phyloP scores from a whole-genome alignment of 2,888 invertebrate species.

The Ophion obscuratus region DNA sequence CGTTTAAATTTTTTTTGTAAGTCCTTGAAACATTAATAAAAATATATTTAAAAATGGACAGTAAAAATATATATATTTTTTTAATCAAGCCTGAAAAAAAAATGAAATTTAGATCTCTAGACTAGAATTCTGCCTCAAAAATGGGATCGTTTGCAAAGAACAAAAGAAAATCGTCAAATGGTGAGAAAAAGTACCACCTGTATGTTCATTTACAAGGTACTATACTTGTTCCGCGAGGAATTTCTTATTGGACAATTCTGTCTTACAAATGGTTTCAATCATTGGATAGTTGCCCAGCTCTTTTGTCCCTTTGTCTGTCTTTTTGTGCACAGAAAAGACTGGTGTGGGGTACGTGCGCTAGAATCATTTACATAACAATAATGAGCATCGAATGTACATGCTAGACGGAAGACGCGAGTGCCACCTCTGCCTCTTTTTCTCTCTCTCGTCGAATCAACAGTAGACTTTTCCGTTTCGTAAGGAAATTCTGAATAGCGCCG shows the following conservation, averaged over 20 bases:
- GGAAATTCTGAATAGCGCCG: slow-evolving; percentile 50
- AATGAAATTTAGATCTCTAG: too few relatives aligned
- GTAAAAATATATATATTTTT: too few relatives aligned
- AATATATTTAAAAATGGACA: too few relatives aligned
- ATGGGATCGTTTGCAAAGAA: background rate
- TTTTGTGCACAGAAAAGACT: slow-evolving; percentile 22
- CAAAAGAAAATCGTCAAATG: background rate
- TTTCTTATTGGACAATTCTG: background rate
- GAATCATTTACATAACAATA: slow-evolving; percentile 64
- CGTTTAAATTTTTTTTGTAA: too few relatives aligned
- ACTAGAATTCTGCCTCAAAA: background rate
- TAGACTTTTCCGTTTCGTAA: slow-evolving; percentile 19
- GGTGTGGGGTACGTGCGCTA: slow-evolving; percentile 42
- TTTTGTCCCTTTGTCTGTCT: slow-evolving; percentile 19
- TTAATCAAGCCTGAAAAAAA: too few relatives aligned
- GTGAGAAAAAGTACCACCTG: background rate
- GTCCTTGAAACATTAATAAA: too few relatives aligned
- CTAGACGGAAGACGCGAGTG: slow-evolving; percentile 8
- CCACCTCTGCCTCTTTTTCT: background rate
- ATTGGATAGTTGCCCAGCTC: background rate
- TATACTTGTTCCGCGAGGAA: background rate
- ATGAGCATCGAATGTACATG: background rate
- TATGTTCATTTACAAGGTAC: background rate
- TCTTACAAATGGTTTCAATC: background rate
- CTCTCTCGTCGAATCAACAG: slow-evolving; percentile 49